Conservation (phyloP, 2,113 vertebrate genomes). For the Nerophis ophidion region DNA sequence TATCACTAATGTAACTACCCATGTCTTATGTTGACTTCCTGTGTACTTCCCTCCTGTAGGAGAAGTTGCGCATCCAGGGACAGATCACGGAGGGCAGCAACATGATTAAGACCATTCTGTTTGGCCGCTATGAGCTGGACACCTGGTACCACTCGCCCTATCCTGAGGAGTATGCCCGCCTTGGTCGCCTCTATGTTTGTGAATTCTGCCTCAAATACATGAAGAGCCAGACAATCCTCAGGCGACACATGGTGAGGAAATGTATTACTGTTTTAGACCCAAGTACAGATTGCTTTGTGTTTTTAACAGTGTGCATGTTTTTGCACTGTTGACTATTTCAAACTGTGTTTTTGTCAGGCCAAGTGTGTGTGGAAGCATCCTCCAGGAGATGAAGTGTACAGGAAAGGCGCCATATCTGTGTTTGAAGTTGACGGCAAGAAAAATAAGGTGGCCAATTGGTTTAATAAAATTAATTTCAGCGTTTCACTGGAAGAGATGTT, state of each 20-base stretch:
- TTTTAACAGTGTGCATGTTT: neutral
- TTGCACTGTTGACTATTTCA: neutral
- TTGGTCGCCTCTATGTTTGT: slow-evolving; percentile 95
- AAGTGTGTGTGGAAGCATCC: slow-evolving; percentile 99
- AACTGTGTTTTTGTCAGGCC: slow-evolving; percentile 69
- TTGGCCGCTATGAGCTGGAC: slow-evolving; percentile 95
- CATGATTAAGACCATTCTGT: slow-evolving; percentile 98
- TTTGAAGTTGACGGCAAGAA: slow-evolving; percentile 99
- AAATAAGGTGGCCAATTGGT: slow-evolving; percentile 81
- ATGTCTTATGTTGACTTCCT: neutral
- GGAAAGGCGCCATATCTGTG: slow-evolving; percentile 92
- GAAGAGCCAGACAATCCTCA: slow-evolving; percentile 98
- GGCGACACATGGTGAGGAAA: slow-evolving; percentile 89
- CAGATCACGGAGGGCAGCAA: slow-evolving; percentile 97
- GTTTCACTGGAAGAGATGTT: neutral
- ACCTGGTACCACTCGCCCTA: slow-evolving; percentile 99
- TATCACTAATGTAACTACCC: too few relatives aligned
- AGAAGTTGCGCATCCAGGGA: slow-evolving; percentile 92
- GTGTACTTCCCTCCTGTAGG: slow-evolving; percentile 60
- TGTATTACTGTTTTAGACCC: neutral
- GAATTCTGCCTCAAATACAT: slow-evolving; percentile 99
- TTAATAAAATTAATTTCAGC: too few relatives aligned
- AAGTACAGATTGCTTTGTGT: neutral
- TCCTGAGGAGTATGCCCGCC: slow-evolving; percentile 92
- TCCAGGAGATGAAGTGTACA: slow-evolving; percentile 94